A percentile compares a stretch with the other conserved stretches of the same genome.
phyloP scores from a whole-genome alignment of 2,113 vertebrate genomes.

The Marmota flaviventris region DNA sequence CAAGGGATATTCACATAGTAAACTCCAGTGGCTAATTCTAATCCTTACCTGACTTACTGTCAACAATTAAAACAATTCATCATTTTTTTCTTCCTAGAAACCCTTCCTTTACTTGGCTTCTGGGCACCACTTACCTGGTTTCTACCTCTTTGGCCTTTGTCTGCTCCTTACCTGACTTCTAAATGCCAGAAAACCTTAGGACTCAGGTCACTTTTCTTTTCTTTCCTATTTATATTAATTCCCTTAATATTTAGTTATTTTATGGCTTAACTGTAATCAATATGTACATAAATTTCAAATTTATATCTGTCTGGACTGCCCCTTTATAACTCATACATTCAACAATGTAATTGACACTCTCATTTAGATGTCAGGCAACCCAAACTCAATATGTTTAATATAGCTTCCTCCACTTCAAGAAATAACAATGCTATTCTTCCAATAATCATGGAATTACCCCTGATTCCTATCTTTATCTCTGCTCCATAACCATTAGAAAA shows the following conservation, averaged over 20 bases:
- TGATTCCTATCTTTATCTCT: neutral
- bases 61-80: neutral
- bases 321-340: neutral
- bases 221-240: neutral
- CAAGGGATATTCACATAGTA: neutral
- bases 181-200: neutral
- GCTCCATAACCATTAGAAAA: neutral
- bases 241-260: conserved; percentile 23
- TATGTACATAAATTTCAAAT: neutral
- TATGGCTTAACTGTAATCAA: neutral
- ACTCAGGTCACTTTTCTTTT: neutral
- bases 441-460: neutral
- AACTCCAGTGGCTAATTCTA: neutral
- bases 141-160: conserved; percentile 30
- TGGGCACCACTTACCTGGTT: neutral
- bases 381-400: neutral
- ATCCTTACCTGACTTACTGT: neutral
- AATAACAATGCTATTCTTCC: neutral
- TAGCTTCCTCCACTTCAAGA: neutral
- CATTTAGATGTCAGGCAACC: neutral
- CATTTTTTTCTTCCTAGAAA: neutral
- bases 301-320: neutral
- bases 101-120: neutral
- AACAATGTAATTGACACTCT: neutral
- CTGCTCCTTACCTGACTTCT: neutral